phyloP scores from a whole-genome alignment of 2,888 invertebrate species.

The Amphipoea lucens region DNA sequence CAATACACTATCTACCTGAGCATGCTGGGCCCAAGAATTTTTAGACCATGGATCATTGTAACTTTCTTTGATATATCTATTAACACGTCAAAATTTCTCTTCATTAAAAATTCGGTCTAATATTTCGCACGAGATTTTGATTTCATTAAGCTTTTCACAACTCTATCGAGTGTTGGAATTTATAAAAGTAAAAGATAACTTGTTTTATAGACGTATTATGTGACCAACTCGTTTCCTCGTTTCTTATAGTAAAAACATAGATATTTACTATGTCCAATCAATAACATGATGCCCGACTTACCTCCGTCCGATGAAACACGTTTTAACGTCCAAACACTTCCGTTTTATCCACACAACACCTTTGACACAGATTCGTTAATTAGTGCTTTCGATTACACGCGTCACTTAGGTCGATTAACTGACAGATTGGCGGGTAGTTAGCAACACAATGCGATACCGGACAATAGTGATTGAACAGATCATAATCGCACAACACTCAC shows the following conservation, averaged over 20 bases:
- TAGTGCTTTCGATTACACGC: conserved; percentile 67
- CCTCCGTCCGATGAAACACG: conserved; percentile 67
- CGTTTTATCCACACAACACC: conserved; percentile 72
- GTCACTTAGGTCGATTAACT: conserved; percentile 65
- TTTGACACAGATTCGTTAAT: conserved; percentile 68
- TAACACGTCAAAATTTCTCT: background rate
- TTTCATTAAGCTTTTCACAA: conserved; percentile 7
- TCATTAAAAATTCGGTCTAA: background rate
- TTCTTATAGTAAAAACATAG: conserved; percentile 34
- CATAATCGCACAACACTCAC: conserved; percentile 60
- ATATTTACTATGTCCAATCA: conserved; percentile 54
- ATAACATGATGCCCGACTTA: conserved; percentile 63
- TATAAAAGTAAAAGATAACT: conserved; percentile 33
- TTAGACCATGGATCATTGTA: background rate
- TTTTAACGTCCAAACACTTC: conserved; percentile 70
- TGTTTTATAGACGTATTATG: conserved; percentile 42
- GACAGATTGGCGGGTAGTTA: conserved; percentile 70
- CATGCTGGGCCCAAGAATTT: background rate
- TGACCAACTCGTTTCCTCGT: conserved; percentile 46
- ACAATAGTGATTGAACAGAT: conserved; percentile 69
- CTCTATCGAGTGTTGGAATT: conserved; percentile 16
- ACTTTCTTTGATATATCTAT: conserved; percentile 3
- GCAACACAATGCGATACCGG: conserved; percentile 62
- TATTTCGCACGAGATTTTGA: conserved; percentile 14
- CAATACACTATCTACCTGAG: background rate